A percentile compares a stretch with the other conserved stretches of the same genome.
phyloP scores from a whole-genome alignment of 2,888 invertebrate species.

The Metellina segmentata region DNA sequence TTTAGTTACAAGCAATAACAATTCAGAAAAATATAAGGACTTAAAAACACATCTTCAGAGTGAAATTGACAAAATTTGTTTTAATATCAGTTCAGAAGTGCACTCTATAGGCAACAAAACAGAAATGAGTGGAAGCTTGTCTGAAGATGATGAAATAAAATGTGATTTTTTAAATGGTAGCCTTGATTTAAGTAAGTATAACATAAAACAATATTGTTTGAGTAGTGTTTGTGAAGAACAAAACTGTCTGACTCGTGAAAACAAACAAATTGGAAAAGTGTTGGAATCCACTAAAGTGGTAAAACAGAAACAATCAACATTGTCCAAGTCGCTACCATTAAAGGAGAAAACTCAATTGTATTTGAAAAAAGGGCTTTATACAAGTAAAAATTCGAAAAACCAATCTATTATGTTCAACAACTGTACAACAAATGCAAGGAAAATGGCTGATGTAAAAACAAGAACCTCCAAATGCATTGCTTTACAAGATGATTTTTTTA shows the following conservation, averaged over 20 bases:
- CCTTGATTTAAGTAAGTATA: constrained; percentile 29
- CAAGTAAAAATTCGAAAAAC: no score
- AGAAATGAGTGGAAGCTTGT: background rate
- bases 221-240: no score
- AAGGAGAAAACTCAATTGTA: no score
- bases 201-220: background rate
- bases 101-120: constrained; percentile 24
- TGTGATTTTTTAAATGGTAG: constrained; percentile 30
- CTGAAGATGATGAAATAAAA: constrained; percentile 5
- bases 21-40: background rate
- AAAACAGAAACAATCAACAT: background rate
- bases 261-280: background rate
- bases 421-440: no score
- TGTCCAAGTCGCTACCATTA: no score
- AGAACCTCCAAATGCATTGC: no score
- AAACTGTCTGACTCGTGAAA: background rate
- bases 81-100: constrained; percentile 8
- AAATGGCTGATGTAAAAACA: no score
- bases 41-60: background rate
- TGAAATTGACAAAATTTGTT: background rate
- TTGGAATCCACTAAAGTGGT: background rate
- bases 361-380: no score
- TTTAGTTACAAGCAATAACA: background rate
- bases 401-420: no score
- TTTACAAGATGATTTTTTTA: no score